phyloP scores from a whole-genome alignment of 2,113 vertebrate species.

The Orientallactaga bullata region DNA sequence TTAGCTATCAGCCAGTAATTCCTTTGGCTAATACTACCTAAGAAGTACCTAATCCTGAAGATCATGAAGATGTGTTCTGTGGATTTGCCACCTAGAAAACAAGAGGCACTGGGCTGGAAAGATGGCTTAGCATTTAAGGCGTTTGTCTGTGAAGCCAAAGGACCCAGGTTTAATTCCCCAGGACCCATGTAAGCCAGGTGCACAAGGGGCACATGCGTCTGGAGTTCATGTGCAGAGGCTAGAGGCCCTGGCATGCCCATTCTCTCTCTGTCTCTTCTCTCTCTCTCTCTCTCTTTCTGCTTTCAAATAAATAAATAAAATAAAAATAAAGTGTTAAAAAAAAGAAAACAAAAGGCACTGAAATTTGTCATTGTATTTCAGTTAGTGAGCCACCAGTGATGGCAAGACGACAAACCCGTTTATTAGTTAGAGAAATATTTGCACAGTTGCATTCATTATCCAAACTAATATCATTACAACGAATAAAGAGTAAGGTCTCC shows the following conservation, averaged over 20 bases:
- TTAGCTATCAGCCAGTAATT: not conserved
- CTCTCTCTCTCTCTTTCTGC: too few species aligned
- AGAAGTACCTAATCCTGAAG: not conserved
- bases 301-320: too few species aligned
- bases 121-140: too few species aligned
- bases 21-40: not conserved
- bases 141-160: too few species aligned
- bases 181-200: too few species aligned
- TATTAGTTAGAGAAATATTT: not conserved
- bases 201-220: too few species aligned
- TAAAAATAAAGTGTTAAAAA: too few species aligned
- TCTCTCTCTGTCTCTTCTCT: too few species aligned
- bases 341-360: not conserved
- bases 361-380: conserved; percentile 39
- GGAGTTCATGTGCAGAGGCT: too few species aligned
- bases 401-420: not conserved
- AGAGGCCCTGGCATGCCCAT: too few species aligned
- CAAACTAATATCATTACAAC: conserved; percentile 24
- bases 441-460: not conserved
- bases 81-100: not conserved
- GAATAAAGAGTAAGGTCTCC: conserved; percentile 19
- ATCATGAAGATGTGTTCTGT: not conserved
- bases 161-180: too few species aligned
- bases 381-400: not conserved
- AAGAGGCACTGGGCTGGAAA: not conserved